Evolutionary conservation across 2,797 vertebrate species (phyloP).

Genomic region (Cossypha niveicapilla): DNA sequence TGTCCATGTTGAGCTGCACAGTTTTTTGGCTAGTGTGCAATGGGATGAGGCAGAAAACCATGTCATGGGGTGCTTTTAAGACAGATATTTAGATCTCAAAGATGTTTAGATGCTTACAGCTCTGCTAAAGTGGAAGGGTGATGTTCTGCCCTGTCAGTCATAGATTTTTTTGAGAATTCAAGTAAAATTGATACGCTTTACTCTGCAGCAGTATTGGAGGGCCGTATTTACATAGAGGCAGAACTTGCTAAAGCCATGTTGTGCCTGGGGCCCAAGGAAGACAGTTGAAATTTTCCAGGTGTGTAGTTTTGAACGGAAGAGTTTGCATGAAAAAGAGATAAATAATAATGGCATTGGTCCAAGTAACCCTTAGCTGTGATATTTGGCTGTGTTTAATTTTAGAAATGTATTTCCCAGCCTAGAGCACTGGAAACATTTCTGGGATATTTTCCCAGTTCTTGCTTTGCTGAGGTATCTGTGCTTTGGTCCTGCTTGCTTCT

Average conservation of each 20-base stretch:
- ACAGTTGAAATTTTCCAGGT: neutral
- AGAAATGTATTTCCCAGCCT: neutral
- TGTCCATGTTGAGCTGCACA: neutral
- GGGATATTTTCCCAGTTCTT: neutral
- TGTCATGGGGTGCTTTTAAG: neutral
- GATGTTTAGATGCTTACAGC: neutral
- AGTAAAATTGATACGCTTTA: neutral
- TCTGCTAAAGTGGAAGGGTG: neutral
- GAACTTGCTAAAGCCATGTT: rapidly evolving
- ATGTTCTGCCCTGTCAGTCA: neutral
- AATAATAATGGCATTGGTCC: neutral
- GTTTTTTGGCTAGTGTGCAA: neutral
- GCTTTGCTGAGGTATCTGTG: neutral
- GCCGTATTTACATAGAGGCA: neutral
- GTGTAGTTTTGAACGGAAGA: neutral
- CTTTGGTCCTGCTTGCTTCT: neutral
- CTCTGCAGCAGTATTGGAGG: neutral
- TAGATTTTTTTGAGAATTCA: neutral
- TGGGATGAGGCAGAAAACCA: neutral
- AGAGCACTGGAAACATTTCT: neutral
- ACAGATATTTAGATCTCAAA: neutral
- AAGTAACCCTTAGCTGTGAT: neutral
- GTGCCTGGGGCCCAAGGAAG: neutral
- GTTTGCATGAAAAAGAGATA: neutral
- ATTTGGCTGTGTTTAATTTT: neutral